phyloP scores from a whole-genome alignment of 2,113 vertebrate species.

The Lamprologus speciosus region DNA sequence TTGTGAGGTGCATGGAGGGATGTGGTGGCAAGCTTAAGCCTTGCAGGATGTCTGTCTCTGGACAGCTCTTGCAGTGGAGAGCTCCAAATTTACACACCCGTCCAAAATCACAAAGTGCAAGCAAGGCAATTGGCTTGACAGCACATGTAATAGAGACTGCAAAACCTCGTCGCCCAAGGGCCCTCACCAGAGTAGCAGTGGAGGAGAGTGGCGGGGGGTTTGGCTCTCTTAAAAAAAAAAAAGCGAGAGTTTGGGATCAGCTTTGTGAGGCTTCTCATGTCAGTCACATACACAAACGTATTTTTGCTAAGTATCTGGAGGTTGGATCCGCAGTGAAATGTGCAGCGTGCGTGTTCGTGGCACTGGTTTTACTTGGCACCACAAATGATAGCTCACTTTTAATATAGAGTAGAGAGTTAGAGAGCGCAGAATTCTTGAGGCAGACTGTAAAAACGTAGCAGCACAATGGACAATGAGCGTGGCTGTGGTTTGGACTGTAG shows the following conservation, averaged over 20 bases:
- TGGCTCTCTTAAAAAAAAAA: neutral
- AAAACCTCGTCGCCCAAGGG: slow-evolving; percentile 30
- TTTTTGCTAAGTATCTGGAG: slow-evolving; percentile 46
- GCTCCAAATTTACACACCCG: slow-evolving; percentile 19
- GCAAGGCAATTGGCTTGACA: slow-evolving; percentile 56
- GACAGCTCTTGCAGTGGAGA: neutral
- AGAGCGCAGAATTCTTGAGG: slow-evolving; percentile 50
- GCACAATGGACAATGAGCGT: slow-evolving; percentile 69
- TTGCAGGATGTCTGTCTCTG: slow-evolving; percentile 38
- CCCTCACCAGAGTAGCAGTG: neutral
- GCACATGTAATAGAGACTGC: slow-evolving; percentile 44
- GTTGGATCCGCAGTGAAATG: slow-evolving; percentile 35
- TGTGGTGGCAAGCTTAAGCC: slow-evolving; percentile 21
- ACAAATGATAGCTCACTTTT: slow-evolving; percentile 46
- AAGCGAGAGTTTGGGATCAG: neutral
- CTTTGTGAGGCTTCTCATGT: slow-evolving; percentile 24
- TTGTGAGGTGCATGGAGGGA: neutral
- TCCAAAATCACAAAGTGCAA: slow-evolving; percentile 38
- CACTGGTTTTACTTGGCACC: slow-evolving; percentile 59
- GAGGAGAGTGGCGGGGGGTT: slow-evolving; percentile 1
- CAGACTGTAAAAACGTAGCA: slow-evolving; percentile 50
- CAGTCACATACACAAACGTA: slow-evolving; percentile 43
- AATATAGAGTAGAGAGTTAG: slow-evolving; percentile 19
- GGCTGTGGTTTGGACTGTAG: slow-evolving; percentile 40
- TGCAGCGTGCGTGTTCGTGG: slow-evolving; percentile 44